Conservation (phyloP, 2,888 invertebrate genomes). For the Mesorhabditis spiculigera region DNA sequence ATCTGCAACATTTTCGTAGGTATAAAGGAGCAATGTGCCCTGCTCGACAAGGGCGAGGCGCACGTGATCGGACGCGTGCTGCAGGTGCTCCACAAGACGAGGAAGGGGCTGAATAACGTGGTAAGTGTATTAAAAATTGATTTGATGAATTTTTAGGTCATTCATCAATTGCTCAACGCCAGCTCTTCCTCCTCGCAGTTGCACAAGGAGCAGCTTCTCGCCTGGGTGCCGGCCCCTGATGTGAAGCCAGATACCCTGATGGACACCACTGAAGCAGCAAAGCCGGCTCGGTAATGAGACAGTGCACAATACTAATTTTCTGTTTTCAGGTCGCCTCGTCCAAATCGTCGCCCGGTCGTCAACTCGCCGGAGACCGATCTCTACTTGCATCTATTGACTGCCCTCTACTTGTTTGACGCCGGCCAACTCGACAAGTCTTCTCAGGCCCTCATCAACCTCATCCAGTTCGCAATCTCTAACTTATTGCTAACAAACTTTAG, state of each 20-base stretch:
- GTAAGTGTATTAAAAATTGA: conserved; percentile 9
- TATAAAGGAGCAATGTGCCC: conserved; percentile 29
- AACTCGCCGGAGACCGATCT: conserved; percentile 39
- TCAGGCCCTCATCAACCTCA: conserved; percentile 28
- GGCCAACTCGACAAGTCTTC: conserved; percentile 31
- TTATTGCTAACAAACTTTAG: conserved; percentile 65
- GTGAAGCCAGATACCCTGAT: conserved; percentile 20
- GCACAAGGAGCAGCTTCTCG: conserved; percentile 14
- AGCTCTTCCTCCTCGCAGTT: conserved; percentile 9
- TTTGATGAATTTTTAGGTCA: conserved; percentile 13
- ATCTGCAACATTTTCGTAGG: conserved; percentile 15
- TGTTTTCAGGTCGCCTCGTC: conserved; percentile 13
- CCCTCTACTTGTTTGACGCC: conserved; percentile 37
- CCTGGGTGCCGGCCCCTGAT: conserved; percentile 12
- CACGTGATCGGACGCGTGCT: conserved; percentile 46
- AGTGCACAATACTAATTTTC: background rate
- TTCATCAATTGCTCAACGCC: conserved; percentile 15
- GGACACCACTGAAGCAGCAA: conserved; percentile 21
- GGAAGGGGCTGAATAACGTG: conserved; percentile 40
- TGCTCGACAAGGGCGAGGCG: conserved; percentile 45
- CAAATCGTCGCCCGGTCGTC: conserved; percentile 13
- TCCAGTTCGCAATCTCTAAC: conserved; percentile 19
- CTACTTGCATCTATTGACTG: conserved; percentile 48
- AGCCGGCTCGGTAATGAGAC: conserved; percentile 11
- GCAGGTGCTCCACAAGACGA: conserved; percentile 44